phyloP scores from a whole-genome alignment of 2,797 vertebrate genomes.

The Paramormyrops hopkinsi region DNA sequence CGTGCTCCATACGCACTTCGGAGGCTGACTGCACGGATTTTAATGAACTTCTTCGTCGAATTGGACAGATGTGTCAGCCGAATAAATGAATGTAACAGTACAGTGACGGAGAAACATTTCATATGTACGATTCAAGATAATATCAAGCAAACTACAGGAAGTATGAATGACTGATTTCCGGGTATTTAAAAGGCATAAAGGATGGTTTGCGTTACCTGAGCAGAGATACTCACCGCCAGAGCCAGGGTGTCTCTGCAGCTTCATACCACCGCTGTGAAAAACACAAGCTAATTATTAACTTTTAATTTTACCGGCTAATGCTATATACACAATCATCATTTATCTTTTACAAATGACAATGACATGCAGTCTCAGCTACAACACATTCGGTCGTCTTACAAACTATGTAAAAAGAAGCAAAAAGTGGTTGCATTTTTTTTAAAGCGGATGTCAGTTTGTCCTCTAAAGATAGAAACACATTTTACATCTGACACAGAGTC shows the following conservation, averaged over 20 bases:
- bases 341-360: neutral
- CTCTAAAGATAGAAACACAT: neutral
- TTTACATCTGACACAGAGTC: neutral
- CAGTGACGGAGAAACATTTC: neutral
- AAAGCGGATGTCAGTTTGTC: neutral
- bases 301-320: neutral
- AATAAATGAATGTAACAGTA: neutral
- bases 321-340: neutral
- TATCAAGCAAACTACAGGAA: neutral
- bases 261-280: conserved; percentile 5
- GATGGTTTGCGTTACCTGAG: neutral
- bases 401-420: neutral
- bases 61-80: neutral
- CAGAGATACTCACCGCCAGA: neutral
- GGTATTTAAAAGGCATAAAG: neutral
- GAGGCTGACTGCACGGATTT: neutral
- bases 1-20: neutral
- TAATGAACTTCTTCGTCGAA: neutral
- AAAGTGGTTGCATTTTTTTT: neutral
- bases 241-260: conserved; percentile 5
- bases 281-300: neutral
- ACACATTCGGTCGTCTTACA: neutral
- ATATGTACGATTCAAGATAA: neutral
- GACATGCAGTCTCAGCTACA: neutral
- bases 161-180: neutral